A percentile compares a stretch with the other conserved stretches of the same genome.
Evolutionary conservation across 2,888 invertebrate species (phyloP).

Genomic region (Operophtera brumata): DNA sequence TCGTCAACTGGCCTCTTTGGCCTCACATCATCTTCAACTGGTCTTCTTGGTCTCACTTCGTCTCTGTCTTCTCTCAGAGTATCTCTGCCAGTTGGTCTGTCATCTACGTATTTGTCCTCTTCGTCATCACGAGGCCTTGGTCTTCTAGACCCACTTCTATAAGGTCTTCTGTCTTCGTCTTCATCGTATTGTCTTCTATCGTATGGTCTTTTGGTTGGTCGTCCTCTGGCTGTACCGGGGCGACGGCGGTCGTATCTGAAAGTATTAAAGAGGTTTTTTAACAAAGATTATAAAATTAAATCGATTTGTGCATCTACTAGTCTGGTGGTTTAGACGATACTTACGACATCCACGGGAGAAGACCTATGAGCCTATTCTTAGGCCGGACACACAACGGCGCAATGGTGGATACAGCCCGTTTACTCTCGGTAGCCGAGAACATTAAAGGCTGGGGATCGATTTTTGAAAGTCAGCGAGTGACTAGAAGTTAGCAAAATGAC

Average conservation of each 20-base stretch:
- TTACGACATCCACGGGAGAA: too few species aligned
- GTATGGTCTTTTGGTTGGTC: conserved; percentile 62
- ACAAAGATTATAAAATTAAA: too few species aligned
- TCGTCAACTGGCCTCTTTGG: conserved; percentile 28
- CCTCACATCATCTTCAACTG: conserved; percentile 32
- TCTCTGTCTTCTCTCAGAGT: conserved; percentile 54
- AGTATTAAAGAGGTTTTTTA: conserved; percentile 27
- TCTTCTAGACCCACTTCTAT: conserved; percentile 49
- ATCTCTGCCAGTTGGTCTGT: conserved; percentile 48
- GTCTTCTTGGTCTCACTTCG: conserved; percentile 31
- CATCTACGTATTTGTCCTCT: conserved; percentile 50
- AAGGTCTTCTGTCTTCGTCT: conserved; percentile 58
- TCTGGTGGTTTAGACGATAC: too few species aligned
- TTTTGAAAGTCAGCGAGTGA: too few species aligned
- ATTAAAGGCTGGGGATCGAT: too few species aligned
- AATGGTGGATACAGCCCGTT: not conserved
- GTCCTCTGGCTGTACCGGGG: conserved; percentile 65
- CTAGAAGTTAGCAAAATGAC: too few species aligned
- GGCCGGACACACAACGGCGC: too few species aligned
- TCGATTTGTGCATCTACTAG: too few species aligned
- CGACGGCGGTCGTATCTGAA: conserved; percentile 72
- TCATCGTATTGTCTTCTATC: conserved; percentile 68
- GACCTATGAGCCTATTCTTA: too few species aligned
- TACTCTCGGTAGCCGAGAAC: too few species aligned
- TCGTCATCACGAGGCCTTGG: conserved; percentile 62